Evolutionary conservation across 2,797 vertebrate species (phyloP).

Genomic region (Echiichthys vipera): DNA sequence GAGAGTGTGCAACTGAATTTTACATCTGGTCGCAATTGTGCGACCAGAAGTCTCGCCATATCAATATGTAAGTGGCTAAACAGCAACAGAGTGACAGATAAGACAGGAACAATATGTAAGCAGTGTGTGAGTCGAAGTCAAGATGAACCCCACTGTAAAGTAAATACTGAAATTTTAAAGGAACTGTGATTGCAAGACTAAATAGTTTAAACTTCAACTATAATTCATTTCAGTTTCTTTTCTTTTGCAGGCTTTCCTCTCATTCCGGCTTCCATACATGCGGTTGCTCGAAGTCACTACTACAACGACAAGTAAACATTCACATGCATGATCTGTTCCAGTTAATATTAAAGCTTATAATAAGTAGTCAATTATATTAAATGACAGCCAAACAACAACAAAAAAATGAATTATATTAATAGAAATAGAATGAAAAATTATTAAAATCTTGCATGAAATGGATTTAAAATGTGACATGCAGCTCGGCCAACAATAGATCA

Average conservation of each 20-base stretch:
- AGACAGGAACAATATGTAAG: too few species aligned
- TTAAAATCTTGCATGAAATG: background rate
- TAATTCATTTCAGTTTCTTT: background rate
- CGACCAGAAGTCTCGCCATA: too few species aligned
- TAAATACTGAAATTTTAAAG: too few species aligned
- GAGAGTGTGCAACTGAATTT: too few species aligned
- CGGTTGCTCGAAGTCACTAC: constrained; percentile 92
- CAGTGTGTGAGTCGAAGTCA: too few species aligned
- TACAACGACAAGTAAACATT: constrained; percentile 95
- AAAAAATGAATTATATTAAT: background rate
- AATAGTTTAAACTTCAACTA: background rate
- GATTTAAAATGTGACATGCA: background rate
- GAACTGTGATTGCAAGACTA: background rate
- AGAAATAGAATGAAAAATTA: background rate
- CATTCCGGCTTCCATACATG: constrained; percentile 94
- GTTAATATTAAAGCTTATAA: background rate
- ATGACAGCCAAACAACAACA: background rate
- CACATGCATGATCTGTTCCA: background rate
- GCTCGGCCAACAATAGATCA: background rate
- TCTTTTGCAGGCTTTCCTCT: constrained; percentile 91
- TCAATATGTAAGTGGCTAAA: too few species aligned
- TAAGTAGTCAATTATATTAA: background rate
- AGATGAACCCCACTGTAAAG: too few species aligned
- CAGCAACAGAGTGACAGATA: too few species aligned
- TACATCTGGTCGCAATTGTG: too few species aligned